Evolutionary conservation across 2,797 vertebrate genomes (phyloP).

Genomic region (Enteromius paludinosus): DNA sequence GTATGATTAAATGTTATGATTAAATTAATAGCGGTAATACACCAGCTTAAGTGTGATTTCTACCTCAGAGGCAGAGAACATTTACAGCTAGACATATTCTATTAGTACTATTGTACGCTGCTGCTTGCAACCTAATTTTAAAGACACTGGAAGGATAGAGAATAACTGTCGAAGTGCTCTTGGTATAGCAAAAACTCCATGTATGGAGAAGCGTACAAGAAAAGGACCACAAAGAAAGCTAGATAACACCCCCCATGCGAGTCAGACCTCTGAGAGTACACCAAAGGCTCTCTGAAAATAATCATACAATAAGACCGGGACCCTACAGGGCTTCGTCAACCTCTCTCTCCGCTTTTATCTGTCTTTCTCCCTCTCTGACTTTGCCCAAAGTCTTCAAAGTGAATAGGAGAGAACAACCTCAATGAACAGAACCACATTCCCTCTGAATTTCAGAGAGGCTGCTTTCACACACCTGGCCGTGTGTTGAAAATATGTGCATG

Average conservation of each 20-base stretch:
- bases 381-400: constrained; percentile 31
- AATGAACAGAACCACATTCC: not conserved
- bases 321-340: not conserved
- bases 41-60: not conserved
- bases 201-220: not conserved
- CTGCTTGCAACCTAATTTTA: not conserved
- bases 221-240: constrained; percentile 10
- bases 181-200: constrained; percentile 12
- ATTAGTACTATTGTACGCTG: not conserved
- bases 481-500: not conserved
- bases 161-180: not conserved
- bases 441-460: constrained; percentile 18
- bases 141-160: constrained; percentile 1
- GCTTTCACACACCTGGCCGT: not conserved
- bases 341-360: constrained; percentile 33
- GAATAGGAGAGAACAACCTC: constrained; percentile 25
- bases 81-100: not conserved
- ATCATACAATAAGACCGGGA: constrained; percentile 31
- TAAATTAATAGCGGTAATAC: constrained; percentile 14
- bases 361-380: constrained; percentile 27
- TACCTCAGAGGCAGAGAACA: not conserved
- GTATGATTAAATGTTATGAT: constrained; percentile 18
- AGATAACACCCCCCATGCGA: constrained; percentile 16
- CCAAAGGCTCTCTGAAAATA: constrained; percentile 42
- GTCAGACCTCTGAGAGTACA: constrained; percentile 21